A percentile compares a stretch with the other conserved stretches of the same genome.
Evolutionary conservation across 2,888 invertebrate species (phyloP).

Genomic region (Amphipoea oculea): DNA sequence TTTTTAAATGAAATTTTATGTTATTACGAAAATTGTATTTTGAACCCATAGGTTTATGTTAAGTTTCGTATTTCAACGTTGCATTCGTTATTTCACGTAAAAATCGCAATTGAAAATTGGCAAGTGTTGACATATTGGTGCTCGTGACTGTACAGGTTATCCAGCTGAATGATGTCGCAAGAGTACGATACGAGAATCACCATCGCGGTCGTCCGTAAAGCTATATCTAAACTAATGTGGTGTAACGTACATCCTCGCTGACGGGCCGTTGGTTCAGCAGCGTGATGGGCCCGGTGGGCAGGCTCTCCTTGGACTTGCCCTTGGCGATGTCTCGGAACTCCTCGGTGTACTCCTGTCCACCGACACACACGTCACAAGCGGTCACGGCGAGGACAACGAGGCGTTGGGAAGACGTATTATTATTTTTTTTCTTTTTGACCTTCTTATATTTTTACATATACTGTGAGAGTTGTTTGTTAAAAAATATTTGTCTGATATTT

Average conservation of each 20-base stretch:
- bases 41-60: too few relatives aligned
- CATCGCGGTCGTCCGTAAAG: slow-evolving; percentile 51
- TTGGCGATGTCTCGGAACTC: slow-evolving; percentile 99
- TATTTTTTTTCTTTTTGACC: background rate
- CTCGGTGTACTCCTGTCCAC: slow-evolving; percentile 97
- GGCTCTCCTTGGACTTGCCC: slow-evolving; percentile 97
- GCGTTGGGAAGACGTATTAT: slow-evolving; percentile 72
- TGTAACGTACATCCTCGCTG: slow-evolving; percentile 96
- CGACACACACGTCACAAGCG: slow-evolving; percentile 87
- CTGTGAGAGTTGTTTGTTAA: background rate
- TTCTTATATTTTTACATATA: background rate
- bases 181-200: slow-evolving; percentile 18
- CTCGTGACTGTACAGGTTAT: too few relatives aligned
- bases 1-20: too few relatives aligned
- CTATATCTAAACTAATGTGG: slow-evolving; percentile 47
- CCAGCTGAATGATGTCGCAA: background rate
- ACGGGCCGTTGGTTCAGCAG: slow-evolving; percentile 98
- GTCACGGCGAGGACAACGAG: slow-evolving; percentile 77
- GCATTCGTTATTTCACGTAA: too few relatives aligned
- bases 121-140: too few relatives aligned
- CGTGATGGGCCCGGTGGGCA: slow-evolving; percentile 97
- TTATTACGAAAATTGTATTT: too few relatives aligned
- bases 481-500: background rate
- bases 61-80: too few relatives aligned
- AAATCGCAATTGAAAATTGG: too few relatives aligned